Evolutionary conservation across 2,113 vertebrate genomes (phyloP).

Genomic region (Podiceps cristatus): DNA sequence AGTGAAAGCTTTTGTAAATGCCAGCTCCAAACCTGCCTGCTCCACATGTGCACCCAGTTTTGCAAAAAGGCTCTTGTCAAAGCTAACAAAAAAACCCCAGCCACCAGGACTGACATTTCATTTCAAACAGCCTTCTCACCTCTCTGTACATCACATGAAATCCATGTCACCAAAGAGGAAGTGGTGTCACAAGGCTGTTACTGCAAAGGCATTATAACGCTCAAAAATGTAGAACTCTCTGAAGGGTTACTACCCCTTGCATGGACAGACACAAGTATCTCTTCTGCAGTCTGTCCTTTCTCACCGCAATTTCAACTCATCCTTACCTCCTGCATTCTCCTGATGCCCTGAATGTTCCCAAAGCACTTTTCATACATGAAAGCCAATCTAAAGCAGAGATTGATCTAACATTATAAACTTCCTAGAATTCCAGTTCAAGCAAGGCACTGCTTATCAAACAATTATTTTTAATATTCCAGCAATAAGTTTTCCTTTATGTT

Average conservation of each 20-base stretch:
- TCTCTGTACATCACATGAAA: neutral
- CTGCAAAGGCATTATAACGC: neutral
- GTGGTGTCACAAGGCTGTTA: neutral
- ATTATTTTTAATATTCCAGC: slow-evolving; percentile 74
- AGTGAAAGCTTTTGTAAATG: neutral
- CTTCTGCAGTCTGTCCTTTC: neutral
- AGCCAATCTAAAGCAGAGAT: slow-evolving; percentile 46
- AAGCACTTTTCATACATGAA: neutral
- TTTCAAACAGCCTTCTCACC: neutral
- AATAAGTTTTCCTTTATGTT: slow-evolving; percentile 64
- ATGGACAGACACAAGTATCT: accelerated
- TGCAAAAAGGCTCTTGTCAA: neutral
- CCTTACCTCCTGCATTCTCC: neutral
- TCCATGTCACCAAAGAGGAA: neutral
- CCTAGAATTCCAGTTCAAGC: slow-evolving; percentile 58
- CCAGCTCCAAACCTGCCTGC: neutral
- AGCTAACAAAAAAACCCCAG: neutral
- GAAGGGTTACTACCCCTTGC: neutral
- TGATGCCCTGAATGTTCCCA: neutral
- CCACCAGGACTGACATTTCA: neutral
- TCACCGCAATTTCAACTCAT: neutral
- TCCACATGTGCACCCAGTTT: neutral
- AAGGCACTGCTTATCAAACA: slow-evolving; percentile 62
- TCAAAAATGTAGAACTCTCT: neutral
- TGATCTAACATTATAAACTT: slow-evolving; percentile 42